These are phyloP conservation scores for Calidris pugnax DNA, from an alignment of 2,113 vertebrate species.

Conservation along the genomic window DNA sequence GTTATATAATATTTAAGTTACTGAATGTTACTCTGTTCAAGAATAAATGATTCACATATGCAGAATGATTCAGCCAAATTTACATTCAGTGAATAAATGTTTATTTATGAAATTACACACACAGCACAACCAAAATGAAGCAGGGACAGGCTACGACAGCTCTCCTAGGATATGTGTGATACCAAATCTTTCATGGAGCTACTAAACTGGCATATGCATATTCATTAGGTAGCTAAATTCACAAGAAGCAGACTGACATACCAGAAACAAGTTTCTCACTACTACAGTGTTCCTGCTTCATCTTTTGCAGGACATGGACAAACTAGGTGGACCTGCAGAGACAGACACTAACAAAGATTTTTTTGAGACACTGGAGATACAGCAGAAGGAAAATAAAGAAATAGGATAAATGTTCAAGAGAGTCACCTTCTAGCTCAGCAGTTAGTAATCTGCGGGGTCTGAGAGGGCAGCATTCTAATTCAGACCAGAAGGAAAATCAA, in stretches of 20 bases:
- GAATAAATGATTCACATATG: constrained; percentile 69
- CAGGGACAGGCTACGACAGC: not conserved
- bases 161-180: not conserved
- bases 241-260: not conserved
- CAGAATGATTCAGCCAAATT: constrained; percentile 61
- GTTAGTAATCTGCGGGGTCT: not conserved
- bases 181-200: not conserved
- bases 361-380: not conserved
- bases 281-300: not conserved
- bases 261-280: not conserved
- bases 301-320: not conserved
- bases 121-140: constrained; percentile 23
- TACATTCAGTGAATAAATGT: constrained; percentile 63
- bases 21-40: constrained; percentile 30
- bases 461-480: not conserved
- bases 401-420: not conserved
- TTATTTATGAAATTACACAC: constrained; percentile 63
- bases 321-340: not conserved
- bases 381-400: not conserved
- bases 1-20: constrained; percentile 68
- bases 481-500: constrained; percentile 28
- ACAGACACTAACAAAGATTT: not conserved
- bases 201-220: constrained; percentile 1
- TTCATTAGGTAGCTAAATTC: not conserved
- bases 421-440: not conserved